Base-by-base conservation (phyloP, 2,797 vertebrate species). In the Triplophysa bombifrons region DNA sequence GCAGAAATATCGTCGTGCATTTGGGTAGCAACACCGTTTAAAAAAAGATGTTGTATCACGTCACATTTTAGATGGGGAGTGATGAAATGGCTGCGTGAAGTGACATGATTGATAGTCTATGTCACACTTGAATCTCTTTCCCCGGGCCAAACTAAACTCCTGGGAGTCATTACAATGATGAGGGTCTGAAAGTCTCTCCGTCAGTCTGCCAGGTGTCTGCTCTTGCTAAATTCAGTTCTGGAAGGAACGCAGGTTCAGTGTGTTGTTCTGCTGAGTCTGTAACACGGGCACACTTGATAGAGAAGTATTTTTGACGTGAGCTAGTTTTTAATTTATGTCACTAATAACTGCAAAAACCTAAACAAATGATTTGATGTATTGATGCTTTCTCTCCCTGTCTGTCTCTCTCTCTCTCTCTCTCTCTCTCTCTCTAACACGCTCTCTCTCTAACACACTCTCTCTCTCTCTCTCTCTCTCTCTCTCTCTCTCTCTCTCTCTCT, bases 121-220 rank as follows among this genome's bases (percentile, higher is more conserved):
- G 50, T 79, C 60, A 48, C 50, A 44, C 50, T 48, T 65, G 50
- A 72, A 79, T 79, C 34, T 72, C 60, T n/a, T 72, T 56, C 56
- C 69, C 51, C 20, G 2, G 58, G 69, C 68, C 60, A 72, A 79
- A 79, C 68, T 41, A 72, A 79, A 79, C 69, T 79, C 69, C 25
- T 79, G 77, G 69, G 77, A 72, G 60, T 72, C 69, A 66, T 79
- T 79, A 72, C 61, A 72, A 79, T 79, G 77, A 72, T 66, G 77
- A 56, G 60, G 27, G 69, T 53, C 65, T 72, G 60, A 79, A 79
- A 72, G 34, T 34, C 30, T 72, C 50, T 79, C 60, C 34, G 69
- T 79, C 77, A 64, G 4, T 46, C 48, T 16, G 60, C 69, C 77
- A 79, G 38, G 22, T 51, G 13, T 55, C 53, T n/a, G 56, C 34